Conservation (phyloP, 64 coral and sea anemone genomes). For the Stichodactyla helianthus region DNA sequence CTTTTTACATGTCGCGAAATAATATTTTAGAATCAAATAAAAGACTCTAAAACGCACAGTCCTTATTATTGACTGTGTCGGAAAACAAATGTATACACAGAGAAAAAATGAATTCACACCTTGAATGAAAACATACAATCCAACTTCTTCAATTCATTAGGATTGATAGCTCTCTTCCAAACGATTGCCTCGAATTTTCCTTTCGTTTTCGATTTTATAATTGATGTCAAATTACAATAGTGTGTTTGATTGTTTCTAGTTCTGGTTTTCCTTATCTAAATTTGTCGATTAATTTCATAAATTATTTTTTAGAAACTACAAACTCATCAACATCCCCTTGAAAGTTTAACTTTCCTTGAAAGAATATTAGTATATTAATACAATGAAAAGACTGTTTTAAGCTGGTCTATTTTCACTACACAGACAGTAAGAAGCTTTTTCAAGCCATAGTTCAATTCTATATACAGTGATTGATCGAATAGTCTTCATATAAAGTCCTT, state of each 20-base stretch:
- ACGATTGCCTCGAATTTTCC: neutral
- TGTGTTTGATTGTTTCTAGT: conserved; percentile 5
- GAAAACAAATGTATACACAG: neutral
- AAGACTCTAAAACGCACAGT: neutral
- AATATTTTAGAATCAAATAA: neutral
- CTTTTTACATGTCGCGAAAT: conserved; percentile 34
- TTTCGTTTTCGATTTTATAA: neutral
- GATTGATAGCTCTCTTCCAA: neutral
- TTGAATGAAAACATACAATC: neutral
- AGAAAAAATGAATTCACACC: neutral
- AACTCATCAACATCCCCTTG: conserved; percentile 21
- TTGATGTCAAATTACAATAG: conserved; percentile 5
- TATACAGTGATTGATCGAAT: neutral
- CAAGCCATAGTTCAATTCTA: neutral
- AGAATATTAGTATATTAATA: neutral
- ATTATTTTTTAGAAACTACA: conserved; percentile 19
- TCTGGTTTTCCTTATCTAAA: conserved; percentile 31
- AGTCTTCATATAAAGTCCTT: neutral
- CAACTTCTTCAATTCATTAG: neutral
- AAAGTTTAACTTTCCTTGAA: conserved; percentile 22
- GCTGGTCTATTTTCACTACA: neutral
- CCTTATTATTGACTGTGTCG: neutral
- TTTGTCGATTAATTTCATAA: neutral
- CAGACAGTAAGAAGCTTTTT: neutral
- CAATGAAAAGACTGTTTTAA: neutral